Conservation (phyloP, 2,113 vertebrate species). For the Rhagologus leucostigma region DNA sequence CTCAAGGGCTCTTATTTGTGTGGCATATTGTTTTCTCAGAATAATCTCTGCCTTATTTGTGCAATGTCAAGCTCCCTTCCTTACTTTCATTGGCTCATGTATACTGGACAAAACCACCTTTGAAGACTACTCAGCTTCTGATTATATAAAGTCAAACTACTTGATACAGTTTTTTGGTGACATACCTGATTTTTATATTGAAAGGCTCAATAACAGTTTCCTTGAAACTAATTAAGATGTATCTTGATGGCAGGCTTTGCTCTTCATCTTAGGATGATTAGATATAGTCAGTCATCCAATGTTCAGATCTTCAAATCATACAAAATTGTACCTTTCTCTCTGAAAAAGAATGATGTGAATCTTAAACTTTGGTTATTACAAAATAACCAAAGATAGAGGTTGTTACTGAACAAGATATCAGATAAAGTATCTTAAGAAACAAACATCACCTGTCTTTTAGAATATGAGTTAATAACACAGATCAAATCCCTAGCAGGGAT, state of each 20-base stretch:
- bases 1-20: not conserved
- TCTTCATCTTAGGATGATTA: not conserved
- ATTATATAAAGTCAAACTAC: not conserved
- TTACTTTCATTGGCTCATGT: not conserved
- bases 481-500: not conserved
- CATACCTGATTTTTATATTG: not conserved
- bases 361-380: not conserved
- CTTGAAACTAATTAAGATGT: not conserved
- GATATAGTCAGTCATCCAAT: not conserved
- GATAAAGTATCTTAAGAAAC: not conserved
- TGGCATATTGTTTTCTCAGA: not conserved
- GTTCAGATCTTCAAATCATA: not conserved
- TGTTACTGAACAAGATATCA: not conserved
- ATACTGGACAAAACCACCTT: not conserved
- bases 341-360: not conserved
- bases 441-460: not conserved
- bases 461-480: not conserved
- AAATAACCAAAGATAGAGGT: not conserved
- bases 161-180: not conserved
- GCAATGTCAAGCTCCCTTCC: not conserved
- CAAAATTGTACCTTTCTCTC: not conserved
- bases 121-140: not conserved
- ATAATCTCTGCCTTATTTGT: not conserved
- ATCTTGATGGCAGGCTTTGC: not conserved
- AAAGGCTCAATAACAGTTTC: not conserved